Conservation (phyloP, 1,140 invertebrate species). For the Tetragnatha versicolor region DNA sequence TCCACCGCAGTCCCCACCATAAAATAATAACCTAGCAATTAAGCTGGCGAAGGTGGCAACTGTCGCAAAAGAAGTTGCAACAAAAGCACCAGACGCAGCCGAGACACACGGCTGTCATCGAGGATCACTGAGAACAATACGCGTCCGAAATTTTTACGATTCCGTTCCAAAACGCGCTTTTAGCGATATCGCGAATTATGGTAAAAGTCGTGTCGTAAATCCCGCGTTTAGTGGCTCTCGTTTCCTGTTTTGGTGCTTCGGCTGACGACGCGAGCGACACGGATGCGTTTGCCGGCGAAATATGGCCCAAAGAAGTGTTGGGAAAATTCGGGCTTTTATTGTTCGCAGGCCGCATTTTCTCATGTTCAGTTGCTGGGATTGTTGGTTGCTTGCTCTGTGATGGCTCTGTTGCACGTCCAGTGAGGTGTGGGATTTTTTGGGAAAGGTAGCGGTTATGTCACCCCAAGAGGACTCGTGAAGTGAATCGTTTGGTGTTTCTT, state of each 20-base stretch:
- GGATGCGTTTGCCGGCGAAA: conserved; percentile 28
- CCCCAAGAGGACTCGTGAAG: too few relatives aligned
- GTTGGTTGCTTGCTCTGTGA: too few relatives aligned
- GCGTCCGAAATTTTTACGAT: neutral
- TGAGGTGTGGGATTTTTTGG: too few relatives aligned
- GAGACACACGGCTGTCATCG: conserved; percentile 11
- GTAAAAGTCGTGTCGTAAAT: conserved; percentile 43
- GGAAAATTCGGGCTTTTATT: conserved; percentile 40
- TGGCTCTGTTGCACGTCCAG: too few relatives aligned
- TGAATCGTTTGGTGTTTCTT: too few relatives aligned
- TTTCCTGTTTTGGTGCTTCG: conserved; percentile 46
- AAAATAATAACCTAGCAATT: too few relatives aligned
- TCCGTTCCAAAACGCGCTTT: conserved; percentile 11
- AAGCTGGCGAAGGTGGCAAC: too few relatives aligned
- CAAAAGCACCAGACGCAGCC: neutral
- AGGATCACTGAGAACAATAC: neutral
- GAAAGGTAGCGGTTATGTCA: too few relatives aligned
- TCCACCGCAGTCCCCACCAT: too few relatives aligned
- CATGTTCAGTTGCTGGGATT: neutral
- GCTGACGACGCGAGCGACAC: conserved; percentile 41
- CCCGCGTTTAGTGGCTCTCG: conserved; percentile 24
- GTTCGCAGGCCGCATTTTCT: neutral
- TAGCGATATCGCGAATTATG: conserved; percentile 34
- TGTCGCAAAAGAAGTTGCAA: neutral
- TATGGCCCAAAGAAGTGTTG: neutral